These are phyloP conservation scores for Sinella curviseta DNA, from an alignment of 1,140 invertebrate genomes.

Conservation along the genomic window DNA sequence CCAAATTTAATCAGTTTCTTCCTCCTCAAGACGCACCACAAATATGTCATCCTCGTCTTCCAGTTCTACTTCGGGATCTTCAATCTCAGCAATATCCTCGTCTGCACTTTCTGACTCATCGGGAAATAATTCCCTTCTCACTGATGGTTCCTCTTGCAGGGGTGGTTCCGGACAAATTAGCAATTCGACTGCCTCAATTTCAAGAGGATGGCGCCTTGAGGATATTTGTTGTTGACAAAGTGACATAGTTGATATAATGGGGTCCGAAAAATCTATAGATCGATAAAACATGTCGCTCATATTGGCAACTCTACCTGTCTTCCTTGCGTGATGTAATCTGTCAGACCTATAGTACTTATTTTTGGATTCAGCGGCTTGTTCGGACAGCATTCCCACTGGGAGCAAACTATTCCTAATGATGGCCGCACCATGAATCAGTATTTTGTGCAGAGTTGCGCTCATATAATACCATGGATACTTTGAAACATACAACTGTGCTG, in stretches of 20 bases:
- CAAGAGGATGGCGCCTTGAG: not conserved
- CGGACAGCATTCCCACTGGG: constrained; percentile 52
- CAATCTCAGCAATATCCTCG: no score
- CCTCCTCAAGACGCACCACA: no score
- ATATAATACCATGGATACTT: no score
- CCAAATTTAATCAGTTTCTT: no score
- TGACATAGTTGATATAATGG: not conserved
- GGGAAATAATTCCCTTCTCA: not conserved
- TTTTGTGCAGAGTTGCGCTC: no score
- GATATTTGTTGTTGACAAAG: not conserved
- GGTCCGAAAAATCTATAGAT: not conserved
- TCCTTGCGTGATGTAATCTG: constrained; percentile 49
- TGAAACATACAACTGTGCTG: not conserved
- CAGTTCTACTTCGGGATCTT: no score
- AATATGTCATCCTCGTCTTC: no score
- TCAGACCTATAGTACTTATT: no score
- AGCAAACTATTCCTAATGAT: constrained; percentile 50
- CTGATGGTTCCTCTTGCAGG: not conserved
- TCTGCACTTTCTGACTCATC: no score
- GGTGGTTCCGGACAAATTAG: not conserved
- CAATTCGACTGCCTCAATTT: not conserved
- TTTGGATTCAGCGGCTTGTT: constrained; percentile 54
- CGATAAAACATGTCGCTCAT: constrained; percentile 49
- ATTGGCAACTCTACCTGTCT: constrained; percentile 49
- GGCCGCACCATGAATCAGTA: constrained; percentile 51